These are phyloP conservation scores for Gryllus longicercus DNA, from an alignment of 2,888 invertebrate species.

Conservation along the genomic window DNA sequence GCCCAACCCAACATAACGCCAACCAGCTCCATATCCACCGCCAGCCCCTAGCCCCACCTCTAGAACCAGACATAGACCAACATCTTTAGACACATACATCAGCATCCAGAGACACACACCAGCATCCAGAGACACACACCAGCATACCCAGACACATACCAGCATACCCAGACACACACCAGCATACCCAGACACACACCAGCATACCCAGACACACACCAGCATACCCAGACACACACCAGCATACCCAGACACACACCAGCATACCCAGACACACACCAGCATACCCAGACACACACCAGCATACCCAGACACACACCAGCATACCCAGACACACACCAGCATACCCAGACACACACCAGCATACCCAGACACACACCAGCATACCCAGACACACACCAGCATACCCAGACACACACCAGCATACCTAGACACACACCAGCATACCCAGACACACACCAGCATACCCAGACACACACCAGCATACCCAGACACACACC, in stretches of 20 bases:
- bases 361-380: not conserved
- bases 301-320: not conserved
- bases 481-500: conserved; percentile 1
- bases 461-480: not conserved
- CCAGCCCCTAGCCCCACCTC: too few species aligned
- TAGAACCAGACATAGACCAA: too few species aligned
- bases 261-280: not conserved
- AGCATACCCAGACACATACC: not conserved
- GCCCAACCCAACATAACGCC: too few species aligned
- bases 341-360: conserved; percentile 1
- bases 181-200: not conserved
- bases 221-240: too few species aligned
- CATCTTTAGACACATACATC: not conserved
- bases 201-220: not conserved
- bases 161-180: conserved; percentile 1
- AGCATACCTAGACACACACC: not conserved
- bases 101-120: not conserved
- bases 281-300: not conserved
- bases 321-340: too few species aligned
- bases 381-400: not conserved
- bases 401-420: not conserved
- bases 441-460: not conserved
- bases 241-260: not conserved
- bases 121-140: not conserved
- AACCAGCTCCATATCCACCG: too few species aligned